Evolutionary conservation across 1,140 invertebrate genomes (phyloP), one percentile per base, ranked within the genome.

Genomic region (Drosophila rhopaloa): DNA sequence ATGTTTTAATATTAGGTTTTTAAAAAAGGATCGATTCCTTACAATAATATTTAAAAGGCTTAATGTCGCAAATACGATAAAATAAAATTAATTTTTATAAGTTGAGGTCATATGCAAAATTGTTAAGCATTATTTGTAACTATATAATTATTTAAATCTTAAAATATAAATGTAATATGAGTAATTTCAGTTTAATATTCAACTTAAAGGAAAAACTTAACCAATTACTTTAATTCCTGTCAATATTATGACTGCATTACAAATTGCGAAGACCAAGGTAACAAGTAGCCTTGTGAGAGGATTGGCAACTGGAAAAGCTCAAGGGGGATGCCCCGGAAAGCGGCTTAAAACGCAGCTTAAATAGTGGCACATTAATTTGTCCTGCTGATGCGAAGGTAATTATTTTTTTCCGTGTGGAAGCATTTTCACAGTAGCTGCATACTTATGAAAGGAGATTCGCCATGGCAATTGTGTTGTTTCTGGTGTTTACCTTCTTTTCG

Each of bases 401-500:
- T 68, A 68, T 65, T 50, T 44, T 62, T 51, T 53, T 50, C 48
- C 10, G 19, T 27, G 16, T 53, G 60, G 6, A 10, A 43, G 65
- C 19, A 29, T 53, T 53, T 40, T n/a, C 37, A 37, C 65, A 53
- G 46, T 37, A 37, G 59, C 60, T 16, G 37, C 43, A 11, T 10
- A 32, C 32, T 62, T 61, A 38, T 41, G n/a, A 65, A 65, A 10
- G 29, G 19, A 35, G 65, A 67, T 53, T 66, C 27, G 61, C 65
- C 19, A 67, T 29, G 61, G 65, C 47, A 54, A 68, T 66, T 68
- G 61, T 66, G 27, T 10, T 58, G 38, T 70, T 54, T 66, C 27
- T 27, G 51, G 4, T 54, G 55, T 48, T 71, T 61, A 54, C 57
- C 38, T 70, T 71, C 51, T 61, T 71, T 51, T 73, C 35, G 54